Base-by-base conservation (phyloP, 2,797 vertebrate genomes). In the Pagetopsis macropterus region DNA sequence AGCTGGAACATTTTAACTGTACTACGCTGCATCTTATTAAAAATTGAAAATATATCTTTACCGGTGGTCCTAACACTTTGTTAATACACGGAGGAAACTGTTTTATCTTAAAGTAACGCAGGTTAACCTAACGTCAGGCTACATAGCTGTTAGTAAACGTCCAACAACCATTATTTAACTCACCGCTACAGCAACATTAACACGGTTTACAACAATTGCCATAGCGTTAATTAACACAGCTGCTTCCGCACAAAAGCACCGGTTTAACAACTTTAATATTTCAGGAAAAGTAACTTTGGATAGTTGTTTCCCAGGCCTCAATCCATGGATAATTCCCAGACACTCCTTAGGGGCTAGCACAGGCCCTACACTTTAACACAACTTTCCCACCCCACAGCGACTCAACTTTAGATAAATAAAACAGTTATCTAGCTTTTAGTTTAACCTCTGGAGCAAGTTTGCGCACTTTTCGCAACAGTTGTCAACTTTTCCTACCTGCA, bases 401-500 rank as follows among this genome's bases (percentile, higher is more conserved):
- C 63, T 14, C 40, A 2, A 54, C 41, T 72, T 81, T 27, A 41
- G 49, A 9, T 1, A 52, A 21, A 68, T 31, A 15, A 12, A 21
- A 48, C 11, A 65, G 72, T 67, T 48, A 50, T 75, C 67, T 40
- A 2, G 79, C 82, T 70, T 23, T 1, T 8, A 46, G 13, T 1
- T 31, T 6, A 31, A 14, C 9, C 43, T 59, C 41, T 14, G 64
- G 52, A 72, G 70, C 1, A 74, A 87, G 63, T 93, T 93, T 86
- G 85, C 83, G 84, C 83, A 91, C 91, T 93, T 93, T 91, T 87
- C 85, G 72, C 76, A 90, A 89, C 83, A 93, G 92, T 94, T 91
- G 88, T 89, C 91, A 94, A 94, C 93, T 95, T 95, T 94, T 94
- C 94, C 91, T 95, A 95, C 94, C 94, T 95, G 94, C 94, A 95